Evolutionary conservation across 2,113 vertebrate species (phyloP).

Genomic region (Dasypus novemcinctus): DNA sequence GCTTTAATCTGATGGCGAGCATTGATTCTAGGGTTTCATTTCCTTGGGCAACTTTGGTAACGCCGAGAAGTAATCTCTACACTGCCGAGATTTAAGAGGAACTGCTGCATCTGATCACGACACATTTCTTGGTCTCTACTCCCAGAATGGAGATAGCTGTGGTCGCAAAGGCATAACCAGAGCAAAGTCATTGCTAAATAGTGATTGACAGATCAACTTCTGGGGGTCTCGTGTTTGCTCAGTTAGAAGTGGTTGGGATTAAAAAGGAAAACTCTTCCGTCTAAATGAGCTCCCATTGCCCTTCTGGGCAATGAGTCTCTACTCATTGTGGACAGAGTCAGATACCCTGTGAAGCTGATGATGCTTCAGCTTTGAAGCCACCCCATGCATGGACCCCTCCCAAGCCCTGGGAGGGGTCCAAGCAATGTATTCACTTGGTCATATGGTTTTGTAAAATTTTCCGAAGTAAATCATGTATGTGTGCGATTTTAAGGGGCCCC

Average conservation of each 20-base stretch:
- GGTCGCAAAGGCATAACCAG: background rate
- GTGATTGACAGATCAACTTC: background rate
- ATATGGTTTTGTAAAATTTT: background rate
- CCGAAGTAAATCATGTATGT: background rate
- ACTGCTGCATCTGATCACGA: background rate
- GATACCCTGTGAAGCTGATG: background rate
- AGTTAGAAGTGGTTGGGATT: background rate
- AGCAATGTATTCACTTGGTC: background rate
- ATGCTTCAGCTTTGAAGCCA: background rate
- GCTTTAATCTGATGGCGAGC: background rate
- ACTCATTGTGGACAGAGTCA: background rate
- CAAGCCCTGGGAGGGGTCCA: background rate
- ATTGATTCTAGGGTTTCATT: background rate
- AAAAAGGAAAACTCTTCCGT: slow-evolving; percentile 42
- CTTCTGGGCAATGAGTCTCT: background rate
- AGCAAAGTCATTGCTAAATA: background rate
- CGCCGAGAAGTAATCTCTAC: background rate
- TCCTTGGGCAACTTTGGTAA: slow-evolving; percentile 38
- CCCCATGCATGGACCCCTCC: background rate
- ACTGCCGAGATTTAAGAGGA: slow-evolving; percentile 22
- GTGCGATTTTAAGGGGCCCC: background rate
- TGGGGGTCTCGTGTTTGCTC: background rate
- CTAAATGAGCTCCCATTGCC: background rate
- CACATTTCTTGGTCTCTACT: background rate
- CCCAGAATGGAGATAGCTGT: background rate